phyloP scores from a whole-genome alignment of 2,797 vertebrate genomes.

The Emys orbicularis region DNA sequence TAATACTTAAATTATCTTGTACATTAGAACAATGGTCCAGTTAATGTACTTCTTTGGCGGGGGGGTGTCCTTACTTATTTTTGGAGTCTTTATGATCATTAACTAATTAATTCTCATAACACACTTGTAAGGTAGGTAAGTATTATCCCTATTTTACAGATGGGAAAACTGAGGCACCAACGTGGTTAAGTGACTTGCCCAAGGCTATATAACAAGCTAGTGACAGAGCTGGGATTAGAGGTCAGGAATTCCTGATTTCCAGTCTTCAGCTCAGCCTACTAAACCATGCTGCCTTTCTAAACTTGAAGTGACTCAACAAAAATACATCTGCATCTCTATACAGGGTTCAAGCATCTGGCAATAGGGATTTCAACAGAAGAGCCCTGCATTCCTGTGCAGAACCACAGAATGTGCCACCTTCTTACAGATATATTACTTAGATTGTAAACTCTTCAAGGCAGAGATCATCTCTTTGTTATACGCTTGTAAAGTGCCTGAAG shows the following conservation, averaged over 20 bases:
- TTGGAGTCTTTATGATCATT: not conserved
- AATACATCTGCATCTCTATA: not conserved
- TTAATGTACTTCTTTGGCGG: too few species aligned
- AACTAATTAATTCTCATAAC: not conserved
- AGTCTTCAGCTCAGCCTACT: not conserved
- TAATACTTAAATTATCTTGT: not conserved
- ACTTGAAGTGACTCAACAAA: not conserved
- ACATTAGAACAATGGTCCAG: not conserved
- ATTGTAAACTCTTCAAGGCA: not conserved
- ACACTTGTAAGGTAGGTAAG: not conserved
- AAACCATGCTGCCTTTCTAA: not conserved
- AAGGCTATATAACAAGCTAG: not conserved
- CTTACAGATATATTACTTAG: not conserved
- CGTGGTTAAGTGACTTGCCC: not conserved
- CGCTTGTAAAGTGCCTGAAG: not conserved
- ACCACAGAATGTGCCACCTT: not conserved
- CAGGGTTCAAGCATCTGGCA: not conserved
- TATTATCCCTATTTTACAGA: not conserved
- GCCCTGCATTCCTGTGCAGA: not conserved
- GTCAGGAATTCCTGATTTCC: not conserved
- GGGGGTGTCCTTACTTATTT: not conserved
- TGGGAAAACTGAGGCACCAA: not conserved
- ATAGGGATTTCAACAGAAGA: not conserved
- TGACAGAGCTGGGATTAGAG: not conserved
- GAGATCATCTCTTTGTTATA: not conserved